A percentile compares a stretch with the other conserved stretches of the same genome.
These are phyloP conservation scores for Pheosia gnoma DNA, from an alignment of 2,888 invertebrate species.

Conservation along the genomic window DNA sequence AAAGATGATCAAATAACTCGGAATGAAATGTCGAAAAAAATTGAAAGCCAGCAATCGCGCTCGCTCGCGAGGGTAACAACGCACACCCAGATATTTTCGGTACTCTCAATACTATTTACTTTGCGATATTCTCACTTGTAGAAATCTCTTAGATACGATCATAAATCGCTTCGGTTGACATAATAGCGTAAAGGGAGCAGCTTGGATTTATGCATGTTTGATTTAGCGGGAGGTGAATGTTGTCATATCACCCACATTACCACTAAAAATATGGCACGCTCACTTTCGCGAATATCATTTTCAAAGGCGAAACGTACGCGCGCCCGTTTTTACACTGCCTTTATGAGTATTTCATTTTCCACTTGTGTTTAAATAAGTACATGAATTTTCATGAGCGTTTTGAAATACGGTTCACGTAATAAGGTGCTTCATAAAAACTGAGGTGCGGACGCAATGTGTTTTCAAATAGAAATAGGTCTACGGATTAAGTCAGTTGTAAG, in stretches of 20 bases:
- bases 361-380: slow-evolving; percentile 37
- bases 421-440: slow-evolving; percentile 33
- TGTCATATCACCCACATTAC: slow-evolving; percentile 58
- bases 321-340: slow-evolving; percentile 31
- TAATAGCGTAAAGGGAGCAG: slow-evolving; percentile 79
- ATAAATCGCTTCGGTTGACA: slow-evolving; percentile 81
- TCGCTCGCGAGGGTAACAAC: slow-evolving; percentile 5
- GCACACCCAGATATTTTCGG: slow-evolving; percentile 48
- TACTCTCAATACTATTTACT: slow-evolving; percentile 72
- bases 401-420: slow-evolving; percentile 35
- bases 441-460: slow-evolving; percentile 27
- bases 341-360: slow-evolving; percentile 34
- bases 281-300: slow-evolving; percentile 51
- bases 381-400: slow-evolving; percentile 41
- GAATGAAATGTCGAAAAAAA: slow-evolving; percentile 30
- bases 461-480: slow-evolving; percentile 8
- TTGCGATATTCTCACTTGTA: slow-evolving; percentile 66
- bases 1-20: slow-evolving; percentile 32
- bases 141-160: slow-evolving; percentile 78
- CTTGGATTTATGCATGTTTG: slow-evolving; percentile 80
- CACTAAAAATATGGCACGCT: slow-evolving; percentile 56
- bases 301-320: slow-evolving; percentile 37
- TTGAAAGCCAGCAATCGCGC: slow-evolving; percentile 25
- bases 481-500: neutral
- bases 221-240: slow-evolving; percentile 71